Conservation (phyloP, 2,797 vertebrate species). For the Hapalemur alaotrensis region DNA sequence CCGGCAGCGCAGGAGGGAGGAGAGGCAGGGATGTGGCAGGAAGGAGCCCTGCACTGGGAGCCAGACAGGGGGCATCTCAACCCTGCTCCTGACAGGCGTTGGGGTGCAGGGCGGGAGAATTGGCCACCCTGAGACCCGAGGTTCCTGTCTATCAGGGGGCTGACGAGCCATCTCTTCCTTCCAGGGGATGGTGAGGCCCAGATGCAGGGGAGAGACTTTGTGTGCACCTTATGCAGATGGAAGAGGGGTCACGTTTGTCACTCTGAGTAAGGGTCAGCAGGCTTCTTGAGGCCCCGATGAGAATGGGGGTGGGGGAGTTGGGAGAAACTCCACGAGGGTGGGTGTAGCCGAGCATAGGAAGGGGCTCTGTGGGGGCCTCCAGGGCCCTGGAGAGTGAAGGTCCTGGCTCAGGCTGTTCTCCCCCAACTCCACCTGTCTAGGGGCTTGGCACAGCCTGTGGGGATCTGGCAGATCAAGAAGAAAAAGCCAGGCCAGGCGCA, state of each 20-base stretch:
- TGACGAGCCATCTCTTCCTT: neutral
- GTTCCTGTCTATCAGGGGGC: neutral
- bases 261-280: neutral
- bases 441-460: neutral
- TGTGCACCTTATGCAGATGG: rapidly evolving
- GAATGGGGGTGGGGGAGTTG: neutral
- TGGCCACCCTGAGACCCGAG: too few species aligned
- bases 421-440: neutral
- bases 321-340: neutral
- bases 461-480: neutral
- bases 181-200: neutral
- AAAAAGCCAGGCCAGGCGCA: neutral
- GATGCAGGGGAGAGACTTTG: neutral
- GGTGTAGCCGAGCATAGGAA: neutral
- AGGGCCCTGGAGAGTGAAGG: neutral
- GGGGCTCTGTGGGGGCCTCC: too few species aligned
- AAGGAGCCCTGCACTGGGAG: neutral
- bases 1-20: neutral
- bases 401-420: neutral
- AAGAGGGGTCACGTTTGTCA: too few species aligned
- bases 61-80: too few species aligned
- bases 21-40: neutral
- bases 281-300: neutral
- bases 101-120: neutral
- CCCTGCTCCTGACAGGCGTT: too few species aligned